Base-by-base conservation (phyloP, 2,888 invertebrate species). In the Dynastes hyllus region DNA sequence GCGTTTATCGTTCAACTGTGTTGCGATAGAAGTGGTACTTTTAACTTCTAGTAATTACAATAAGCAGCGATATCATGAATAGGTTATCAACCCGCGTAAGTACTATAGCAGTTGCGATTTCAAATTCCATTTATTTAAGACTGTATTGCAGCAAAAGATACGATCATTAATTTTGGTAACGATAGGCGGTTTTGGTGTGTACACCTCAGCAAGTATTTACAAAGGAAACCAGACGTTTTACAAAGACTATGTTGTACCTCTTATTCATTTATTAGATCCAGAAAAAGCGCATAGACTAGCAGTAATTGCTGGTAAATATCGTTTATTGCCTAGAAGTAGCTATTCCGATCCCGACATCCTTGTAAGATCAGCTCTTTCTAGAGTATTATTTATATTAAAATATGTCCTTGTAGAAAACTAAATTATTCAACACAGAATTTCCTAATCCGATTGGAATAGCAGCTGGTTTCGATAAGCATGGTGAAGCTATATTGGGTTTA, bases 381-480 rank as follows among this genome's bases (percentile, higher is more conserved):
- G 45, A 45, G 45, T 11, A 2, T 45, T 8, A 2, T 45, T 45
- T 37, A 37, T 37, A 45, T 8, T 45, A 11, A 45, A 27, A 69
- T 5, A 32, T 50, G 5, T 82, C 75, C 76, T 85, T 88, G 88
- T 85, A 96, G 95, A 91, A 92, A 87, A 94, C 94, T 0, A 91
- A 90, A 76, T 90, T 98, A 67, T 94, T 96, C 87, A 93, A 93
- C 29, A 90, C 93, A 81, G 88, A 93, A 13, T 92, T 99, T 80
- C 90, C 91, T 77, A 98, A 98, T 90, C 99, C 99, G 0, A 89
- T 99, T 84, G 99, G 99, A n/a, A 93, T 99, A 86, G 99, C 99
- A 37, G 99, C 99, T 78, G 99, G 99, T 5, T 99, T 99, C 90
- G 99, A 99, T 89, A 99, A 99, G 89, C 94, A 99, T 89, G 98